A percentile compares a stretch with the other conserved stretches of the same genome.
phyloP scores from a whole-genome alignment of 2,113 vertebrate species.

The Raja brachyura region DNA sequence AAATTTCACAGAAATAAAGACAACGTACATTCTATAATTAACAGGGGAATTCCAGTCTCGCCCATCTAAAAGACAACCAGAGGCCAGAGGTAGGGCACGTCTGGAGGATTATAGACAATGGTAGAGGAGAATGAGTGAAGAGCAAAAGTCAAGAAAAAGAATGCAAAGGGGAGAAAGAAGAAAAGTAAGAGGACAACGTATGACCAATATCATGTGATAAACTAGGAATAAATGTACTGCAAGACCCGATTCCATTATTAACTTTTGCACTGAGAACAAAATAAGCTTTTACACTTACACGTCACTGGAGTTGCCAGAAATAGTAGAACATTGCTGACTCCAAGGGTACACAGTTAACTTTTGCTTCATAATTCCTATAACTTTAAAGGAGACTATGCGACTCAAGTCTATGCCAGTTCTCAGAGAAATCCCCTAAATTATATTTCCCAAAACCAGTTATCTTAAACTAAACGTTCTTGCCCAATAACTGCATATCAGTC shows the following conservation, averaged over 20 bases:
- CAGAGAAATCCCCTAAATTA: too few species aligned
- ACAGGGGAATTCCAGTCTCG: neutral
- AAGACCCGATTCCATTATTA: neutral
- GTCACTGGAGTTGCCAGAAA: neutral
- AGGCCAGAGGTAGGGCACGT: neutral
- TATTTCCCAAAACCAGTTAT: too few species aligned
- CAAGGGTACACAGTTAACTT: slow-evolving; percentile 46
- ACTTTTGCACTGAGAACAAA: neutral
- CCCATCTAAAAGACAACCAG: neutral
- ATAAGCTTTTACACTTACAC: neutral
- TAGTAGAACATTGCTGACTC: neutral
- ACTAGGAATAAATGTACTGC: neutral
- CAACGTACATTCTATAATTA: neutral
- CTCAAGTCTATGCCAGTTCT: too few species aligned
- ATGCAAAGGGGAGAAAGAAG: neutral
- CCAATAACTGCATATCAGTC: too few species aligned
- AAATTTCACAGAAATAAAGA: neutral
- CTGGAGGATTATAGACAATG: neutral
- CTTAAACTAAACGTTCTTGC: too few species aligned
- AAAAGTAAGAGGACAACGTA: neutral
- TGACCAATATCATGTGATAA: neutral
- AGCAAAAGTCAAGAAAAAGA: neutral
- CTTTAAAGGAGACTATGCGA: too few species aligned
- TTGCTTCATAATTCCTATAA: neutral
- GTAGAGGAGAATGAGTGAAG: neutral